A percentile compares a stretch with the other conserved stretches of the same genome.
Conservation (phyloP, 2,797 vertebrate genomes). For the Masticophis lateralis region DNA sequence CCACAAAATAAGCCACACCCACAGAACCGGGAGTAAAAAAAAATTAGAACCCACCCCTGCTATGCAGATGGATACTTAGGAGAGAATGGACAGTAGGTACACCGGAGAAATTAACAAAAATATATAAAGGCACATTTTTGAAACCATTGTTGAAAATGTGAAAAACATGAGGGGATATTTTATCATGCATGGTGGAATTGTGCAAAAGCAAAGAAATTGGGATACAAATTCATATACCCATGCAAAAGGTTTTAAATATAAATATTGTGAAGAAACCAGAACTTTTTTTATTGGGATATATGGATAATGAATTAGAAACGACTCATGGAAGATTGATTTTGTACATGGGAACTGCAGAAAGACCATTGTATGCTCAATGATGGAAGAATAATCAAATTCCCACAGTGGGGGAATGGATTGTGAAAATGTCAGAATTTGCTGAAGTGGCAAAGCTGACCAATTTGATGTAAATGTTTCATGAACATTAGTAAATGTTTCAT, state of each 20-base stretch:
- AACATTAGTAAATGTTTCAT: slow-evolving; percentile 59
- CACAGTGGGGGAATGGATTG: background rate
- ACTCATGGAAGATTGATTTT: background rate
- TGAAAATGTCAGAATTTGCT: background rate
- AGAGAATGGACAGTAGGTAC: background rate
- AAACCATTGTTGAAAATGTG: background rate
- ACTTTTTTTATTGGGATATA: background rate
- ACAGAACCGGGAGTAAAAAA: too few species aligned
- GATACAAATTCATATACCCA: background rate
- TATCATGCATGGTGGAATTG: background rate
- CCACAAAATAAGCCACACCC: too few species aligned
- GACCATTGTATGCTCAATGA: background rate
- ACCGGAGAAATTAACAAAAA: background rate
- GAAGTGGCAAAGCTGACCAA: slow-evolving; percentile 22
- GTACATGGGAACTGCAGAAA: background rate
- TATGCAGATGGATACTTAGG: background rate
- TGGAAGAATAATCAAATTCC: background rate
- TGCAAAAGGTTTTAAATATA: background rate
- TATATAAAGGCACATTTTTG: background rate
- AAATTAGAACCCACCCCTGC: too few species aligned
- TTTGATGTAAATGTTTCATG: slow-evolving; percentile 64
- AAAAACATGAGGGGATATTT: background rate
- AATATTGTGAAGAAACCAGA: background rate
- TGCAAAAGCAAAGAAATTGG: too few species aligned
- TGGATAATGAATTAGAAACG: background rate